Evolutionary conservation across 2,113 vertebrate genomes (phyloP), one percentile per base, ranked within the genome.

Genomic region (Herpailurus yagouaroundi): DNA sequence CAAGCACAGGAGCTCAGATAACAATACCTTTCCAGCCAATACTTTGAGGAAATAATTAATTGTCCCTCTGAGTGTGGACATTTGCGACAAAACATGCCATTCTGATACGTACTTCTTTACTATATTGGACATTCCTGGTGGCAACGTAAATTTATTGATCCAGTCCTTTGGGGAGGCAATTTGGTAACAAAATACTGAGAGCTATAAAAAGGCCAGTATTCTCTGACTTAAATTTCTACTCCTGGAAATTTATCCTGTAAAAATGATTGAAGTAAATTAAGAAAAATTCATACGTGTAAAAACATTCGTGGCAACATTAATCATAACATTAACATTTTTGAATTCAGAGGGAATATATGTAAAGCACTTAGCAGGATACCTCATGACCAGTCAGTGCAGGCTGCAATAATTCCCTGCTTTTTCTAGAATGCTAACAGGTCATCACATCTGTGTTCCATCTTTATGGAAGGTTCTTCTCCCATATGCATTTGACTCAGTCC

Each of bases 251-350:
- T 36, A 83, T 27, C 55, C 63, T 74, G 21, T 25, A 55, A 45
- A 84, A 96, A 63, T 87, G 7, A 89, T 52, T 87, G 29, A 94
- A 97, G 66, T 93, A 88, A 91, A 57, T 45, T 76, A 87, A 84
- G 83, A 73, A 87, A 93, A 95, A 52, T 63, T 25, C 36, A 50
- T 69, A n/a, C 69, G 10, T 64, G 38, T 91, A 91, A 93, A 91
- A 94, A 73, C 71, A 50, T 79, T 91, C 36, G 48, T 15, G 84
- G 19, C 18, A 74, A 83, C 25, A 68, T 69, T 82, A 96, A 95
- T 81, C 60, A 36, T 71, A 88, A 71, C n/a, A 68, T 80, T 92
- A 63, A 87, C 63, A 85, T 76, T 79, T 89, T 52, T 92, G 36
- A 85, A 92, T 48, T 82, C 52, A 64, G 89, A 92, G 21, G 87